Evolutionary conservation across 2,113 vertebrate species (phyloP).

Genomic region (Corvus moneduloides): DNA sequence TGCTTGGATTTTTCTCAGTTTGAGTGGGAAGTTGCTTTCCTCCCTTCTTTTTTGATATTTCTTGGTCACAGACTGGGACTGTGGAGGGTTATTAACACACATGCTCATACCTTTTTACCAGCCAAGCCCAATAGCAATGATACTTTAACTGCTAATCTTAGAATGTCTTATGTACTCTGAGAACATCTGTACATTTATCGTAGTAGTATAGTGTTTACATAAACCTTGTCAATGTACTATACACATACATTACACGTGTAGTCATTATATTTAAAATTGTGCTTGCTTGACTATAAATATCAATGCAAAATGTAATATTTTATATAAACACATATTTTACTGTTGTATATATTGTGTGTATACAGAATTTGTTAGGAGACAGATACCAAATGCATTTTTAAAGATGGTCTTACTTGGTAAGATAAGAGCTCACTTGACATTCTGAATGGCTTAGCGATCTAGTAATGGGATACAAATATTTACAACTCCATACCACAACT

Average conservation of each 20-base stretch:
- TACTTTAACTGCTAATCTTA: slow-evolving; percentile 26
- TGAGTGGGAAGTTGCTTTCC: neutral
- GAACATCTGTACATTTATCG: slow-evolving; percentile 57
- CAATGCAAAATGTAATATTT: slow-evolving; percentile 64
- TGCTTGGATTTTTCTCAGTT: neutral
- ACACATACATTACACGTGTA: slow-evolving; percentile 45
- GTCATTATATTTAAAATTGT: slow-evolving; percentile 56
- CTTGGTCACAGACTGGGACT: neutral
- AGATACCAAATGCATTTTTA: slow-evolving; percentile 46
- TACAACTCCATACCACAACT: neutral
- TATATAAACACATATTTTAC: slow-evolving; percentile 60
- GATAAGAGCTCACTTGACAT: neutral
- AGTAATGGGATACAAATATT: neutral
- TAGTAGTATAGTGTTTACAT: slow-evolving; percentile 25
- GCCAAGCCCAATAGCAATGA: neutral
- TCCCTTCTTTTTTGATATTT: neutral
- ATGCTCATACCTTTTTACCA: neutral
- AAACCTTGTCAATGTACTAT: slow-evolving; percentile 57
- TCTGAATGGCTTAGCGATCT: neutral
- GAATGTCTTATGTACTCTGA: slow-evolving; percentile 4
- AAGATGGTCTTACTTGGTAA: neutral
- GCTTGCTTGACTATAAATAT: slow-evolving; percentile 57
- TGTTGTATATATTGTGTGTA: slow-evolving; percentile 45
- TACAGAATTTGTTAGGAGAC: slow-evolving; percentile 51
- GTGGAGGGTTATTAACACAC: neutral